Conservation (phyloP, 2,797 vertebrate species). For the Neosilurus hyrtlii region DNA sequence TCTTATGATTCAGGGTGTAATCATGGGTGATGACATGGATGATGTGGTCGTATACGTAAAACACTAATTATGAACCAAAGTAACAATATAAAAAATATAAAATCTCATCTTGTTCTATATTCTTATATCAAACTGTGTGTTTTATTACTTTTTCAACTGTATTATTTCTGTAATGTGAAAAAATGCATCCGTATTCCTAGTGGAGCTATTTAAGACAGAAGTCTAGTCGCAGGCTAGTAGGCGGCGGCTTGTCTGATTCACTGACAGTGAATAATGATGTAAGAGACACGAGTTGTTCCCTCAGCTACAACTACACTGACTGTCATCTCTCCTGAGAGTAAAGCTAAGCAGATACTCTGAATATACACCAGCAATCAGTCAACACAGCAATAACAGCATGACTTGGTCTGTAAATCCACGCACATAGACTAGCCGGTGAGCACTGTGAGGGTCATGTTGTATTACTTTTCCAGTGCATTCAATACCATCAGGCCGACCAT, state of each 20-base stretch:
- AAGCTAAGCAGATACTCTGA: constrained; percentile 9
- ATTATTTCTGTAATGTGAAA: neutral
- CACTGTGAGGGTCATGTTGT: no score
- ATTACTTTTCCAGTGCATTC: no score
- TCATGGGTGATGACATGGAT: neutral
- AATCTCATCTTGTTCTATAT: neutral
- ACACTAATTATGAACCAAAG: neutral
- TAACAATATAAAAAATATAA: neutral
- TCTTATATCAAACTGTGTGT: neutral
- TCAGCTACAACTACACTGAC: constrained; percentile 15
- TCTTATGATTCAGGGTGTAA: no score
- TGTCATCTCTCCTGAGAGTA: neutral
- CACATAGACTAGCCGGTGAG: no score
- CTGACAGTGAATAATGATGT: constrained; percentile 9
- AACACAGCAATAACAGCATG: neutral
- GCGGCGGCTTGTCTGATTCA: constrained; percentile 5
- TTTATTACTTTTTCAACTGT: neutral
- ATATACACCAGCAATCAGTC: neutral
- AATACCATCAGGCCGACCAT: no score
- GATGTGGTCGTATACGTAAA: neutral
- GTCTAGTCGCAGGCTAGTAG: neutral
- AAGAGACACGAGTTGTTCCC: constrained; percentile 18
- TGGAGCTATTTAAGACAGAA: constrained; percentile 15
- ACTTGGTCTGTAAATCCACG: neutral
- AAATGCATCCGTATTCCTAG: neutral